Conservation (phyloP, 2,888 invertebrate species). For the Clostera curtula region DNA sequence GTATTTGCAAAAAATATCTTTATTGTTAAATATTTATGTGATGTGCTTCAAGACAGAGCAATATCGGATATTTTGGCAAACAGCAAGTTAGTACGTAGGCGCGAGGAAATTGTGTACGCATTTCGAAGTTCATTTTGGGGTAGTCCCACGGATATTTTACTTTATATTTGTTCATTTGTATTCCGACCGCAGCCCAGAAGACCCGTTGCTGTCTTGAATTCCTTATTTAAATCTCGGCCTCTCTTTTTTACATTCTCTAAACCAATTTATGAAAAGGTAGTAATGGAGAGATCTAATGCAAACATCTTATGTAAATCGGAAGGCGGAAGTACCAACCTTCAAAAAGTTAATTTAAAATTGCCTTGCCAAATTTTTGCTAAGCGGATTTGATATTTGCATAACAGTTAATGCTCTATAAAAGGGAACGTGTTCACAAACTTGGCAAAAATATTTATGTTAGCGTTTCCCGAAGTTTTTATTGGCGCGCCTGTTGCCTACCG, state of each 20-base stretch:
- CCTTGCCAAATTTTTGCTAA: constrained; percentile 24
- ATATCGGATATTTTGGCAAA: not conserved
- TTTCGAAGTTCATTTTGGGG: constrained; percentile 1
- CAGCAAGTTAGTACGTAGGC: not conserved
- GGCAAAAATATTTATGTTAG: constrained; percentile 28
- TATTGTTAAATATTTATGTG: no score
- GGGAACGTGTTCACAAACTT: constrained; percentile 22
- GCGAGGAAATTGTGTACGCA: not conserved
- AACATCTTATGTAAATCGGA: no score
- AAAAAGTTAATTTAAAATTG: constrained; percentile 10
- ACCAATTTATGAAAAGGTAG: not conserved
- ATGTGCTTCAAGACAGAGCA: not conserved
- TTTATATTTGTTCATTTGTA: constrained; percentile 54
- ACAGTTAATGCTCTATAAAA: constrained; percentile 30
- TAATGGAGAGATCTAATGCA: no score
- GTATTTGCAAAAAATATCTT: no score
- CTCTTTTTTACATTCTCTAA: not conserved
- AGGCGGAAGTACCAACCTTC: not conserved
- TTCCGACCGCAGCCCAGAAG: constrained; percentile 33
- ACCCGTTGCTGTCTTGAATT: constrained; percentile 40
- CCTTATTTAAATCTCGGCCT: constrained; percentile 22
- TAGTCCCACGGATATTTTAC: constrained; percentile 20
- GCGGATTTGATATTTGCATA: constrained; percentile 32
- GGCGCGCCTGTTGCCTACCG: constrained; percentile 17
- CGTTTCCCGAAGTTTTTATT: constrained; percentile 29